Base-by-base conservation (phyloP, 2,888 invertebrate species). In the Thereva nobilitata region DNA sequence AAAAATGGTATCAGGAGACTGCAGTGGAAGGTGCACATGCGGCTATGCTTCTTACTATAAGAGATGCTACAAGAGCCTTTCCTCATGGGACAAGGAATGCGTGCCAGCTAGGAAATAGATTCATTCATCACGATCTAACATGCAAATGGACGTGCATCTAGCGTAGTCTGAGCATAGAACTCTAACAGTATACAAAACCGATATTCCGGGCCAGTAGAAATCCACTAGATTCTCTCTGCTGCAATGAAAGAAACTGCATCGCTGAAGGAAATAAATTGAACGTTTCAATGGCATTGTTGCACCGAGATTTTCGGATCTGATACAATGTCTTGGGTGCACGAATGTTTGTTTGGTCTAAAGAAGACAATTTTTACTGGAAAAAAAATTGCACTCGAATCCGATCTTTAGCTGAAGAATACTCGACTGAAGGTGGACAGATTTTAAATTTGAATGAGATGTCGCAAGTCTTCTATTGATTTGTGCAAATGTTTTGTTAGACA, bases 121-220 rank as follows among this genome's bases (percentile, higher is more conserved):
- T 69, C 69, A 67, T 69, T 69, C 69, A 69, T 69, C 69, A 69
- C 69, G 69, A 69, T 64, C 53, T 52, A 67, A 69, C 69, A 69
- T 69, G 69, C 69, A 69, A 69, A 69, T 69, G 64, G 67, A 69
- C 64, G 66, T 68, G 66, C 40, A 68, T 68, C 68, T 66, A 49
- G 65, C 59, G 53, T 49, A 37, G 44, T 49, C n/a, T 34, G 41
- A 64, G 44, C 53, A 35, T 52, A 44, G 64, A 10, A 50, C 44
- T 10, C 50, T 50, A 52, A 23, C 23, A 23, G 23, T 23, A 23
- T 23, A 23, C 23, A 23, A 23, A 23, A 23, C 23, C 23, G 23
- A 23, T 23, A 23, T 23, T 64, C 12, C 64, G 38, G 53, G 2
- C 44, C 53, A 64, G 49, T 50, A 53, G 64, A 23, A 23, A 23